Conservation (phyloP, 2,888 invertebrate species). For the Hoplodrina ambigua region DNA sequence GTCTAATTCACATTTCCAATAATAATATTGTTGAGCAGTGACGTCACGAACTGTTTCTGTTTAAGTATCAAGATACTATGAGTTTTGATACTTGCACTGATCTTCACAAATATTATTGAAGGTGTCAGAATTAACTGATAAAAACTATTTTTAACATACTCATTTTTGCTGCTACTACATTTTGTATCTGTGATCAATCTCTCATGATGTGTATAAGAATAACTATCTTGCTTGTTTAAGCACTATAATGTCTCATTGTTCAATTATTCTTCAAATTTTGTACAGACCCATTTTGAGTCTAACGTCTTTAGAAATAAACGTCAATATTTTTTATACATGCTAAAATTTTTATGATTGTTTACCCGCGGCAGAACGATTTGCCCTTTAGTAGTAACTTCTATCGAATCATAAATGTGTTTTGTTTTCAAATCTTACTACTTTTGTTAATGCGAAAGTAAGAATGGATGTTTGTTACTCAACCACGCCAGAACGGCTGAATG, state of each 20-base stretch:
- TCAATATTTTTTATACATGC: too few species aligned
- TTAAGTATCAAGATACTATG: too few species aligned
- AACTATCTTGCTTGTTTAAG: constrained; percentile 15
- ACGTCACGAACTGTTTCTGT: too few species aligned
- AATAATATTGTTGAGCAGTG: not conserved
- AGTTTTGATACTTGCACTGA: too few species aligned
- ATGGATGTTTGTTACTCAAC: too few species aligned
- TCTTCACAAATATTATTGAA: not conserved
- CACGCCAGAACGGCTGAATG: too few species aligned
- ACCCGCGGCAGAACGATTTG: too few species aligned
- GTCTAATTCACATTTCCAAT: not conserved
- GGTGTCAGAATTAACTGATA: not conserved
- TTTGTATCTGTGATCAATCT: constrained; percentile 30
- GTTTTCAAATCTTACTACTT: too few species aligned
- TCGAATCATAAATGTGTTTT: too few species aligned
- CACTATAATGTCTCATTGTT: constrained; percentile 35
- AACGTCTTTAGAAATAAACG: not conserved
- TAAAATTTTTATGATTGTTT: too few species aligned
- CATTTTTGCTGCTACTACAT: constrained; percentile 23
- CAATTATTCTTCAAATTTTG: constrained; percentile 24
- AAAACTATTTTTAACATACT: not conserved
- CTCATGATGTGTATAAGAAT: constrained; percentile 31
- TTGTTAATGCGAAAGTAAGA: too few species aligned
- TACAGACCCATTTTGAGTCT: not conserved
- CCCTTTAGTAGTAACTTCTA: too few species aligned